A percentile compares a stretch with the other conserved stretches of the same genome.
phyloP scores from a whole-genome alignment of 2,888 invertebrate species.

The Monoplex corrugatus region DNA sequence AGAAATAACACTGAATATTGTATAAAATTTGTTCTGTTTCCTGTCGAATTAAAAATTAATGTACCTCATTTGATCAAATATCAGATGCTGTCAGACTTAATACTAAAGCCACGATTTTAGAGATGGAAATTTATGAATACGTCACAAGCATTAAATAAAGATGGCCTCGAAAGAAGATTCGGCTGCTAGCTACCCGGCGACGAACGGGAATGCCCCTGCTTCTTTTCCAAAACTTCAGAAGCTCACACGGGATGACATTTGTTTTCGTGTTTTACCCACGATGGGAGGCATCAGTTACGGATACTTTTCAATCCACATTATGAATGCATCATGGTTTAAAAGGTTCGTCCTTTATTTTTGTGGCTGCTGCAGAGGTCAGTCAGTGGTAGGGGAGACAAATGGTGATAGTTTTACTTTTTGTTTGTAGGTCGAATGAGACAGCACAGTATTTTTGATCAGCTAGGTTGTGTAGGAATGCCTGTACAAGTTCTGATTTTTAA shows the following conservation, averaged over 20 bases:
- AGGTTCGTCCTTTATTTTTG: constrained; percentile 62
- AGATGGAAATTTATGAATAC: constrained; percentile 36
- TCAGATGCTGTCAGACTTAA: not conserved
- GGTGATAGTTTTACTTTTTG: not conserved
- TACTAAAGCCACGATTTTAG: not conserved
- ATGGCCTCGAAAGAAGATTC: constrained; percentile 41
- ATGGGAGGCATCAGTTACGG: constrained; percentile 71
- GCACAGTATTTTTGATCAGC: too few relatives aligned
- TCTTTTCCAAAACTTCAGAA: constrained; percentile 45
- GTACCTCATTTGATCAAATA: not conserved
- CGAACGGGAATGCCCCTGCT: not conserved
- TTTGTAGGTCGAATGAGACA: too few relatives aligned
- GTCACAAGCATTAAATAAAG: constrained; percentile 39
- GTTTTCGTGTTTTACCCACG: constrained; percentile 65
- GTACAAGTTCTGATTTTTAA: too few relatives aligned
- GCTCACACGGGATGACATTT: constrained; percentile 55
- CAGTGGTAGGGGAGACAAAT: constrained; percentile 22
- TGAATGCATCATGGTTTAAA: constrained; percentile 69
- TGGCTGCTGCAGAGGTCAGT: constrained; percentile 43
- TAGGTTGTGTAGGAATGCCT: too few relatives aligned
- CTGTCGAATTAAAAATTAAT: not conserved
- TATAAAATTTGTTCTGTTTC: not conserved
- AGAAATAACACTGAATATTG: not conserved
- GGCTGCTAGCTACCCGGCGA: not conserved
- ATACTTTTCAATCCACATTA: constrained; percentile 71